Evolutionary conservation across 2,888 invertebrate species (phyloP), one percentile per base, ranked within the genome.

Genomic region (Agrotis exclamationis): DNA sequence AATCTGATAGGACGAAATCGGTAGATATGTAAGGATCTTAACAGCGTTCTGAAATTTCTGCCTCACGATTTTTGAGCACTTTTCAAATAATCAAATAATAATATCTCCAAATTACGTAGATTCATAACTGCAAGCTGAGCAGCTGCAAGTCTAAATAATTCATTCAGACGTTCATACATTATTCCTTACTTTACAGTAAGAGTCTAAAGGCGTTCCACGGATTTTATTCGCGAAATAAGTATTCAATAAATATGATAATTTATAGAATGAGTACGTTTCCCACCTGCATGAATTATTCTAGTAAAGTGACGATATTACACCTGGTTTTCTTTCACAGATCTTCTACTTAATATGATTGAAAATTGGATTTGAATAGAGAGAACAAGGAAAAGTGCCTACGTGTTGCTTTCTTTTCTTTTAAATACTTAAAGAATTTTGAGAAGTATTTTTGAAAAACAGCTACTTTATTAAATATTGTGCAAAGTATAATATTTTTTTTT

Each of bases 221-320:
- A 71, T 69, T 79, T 74, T 70, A 70, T 79, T 70, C 13, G 47
- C 39, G 24, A 44, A 56, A 57, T 77, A 83, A 75, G 74, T 80
- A 68, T 71, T 70, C 71, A 77, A 85, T 85, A 77, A 85, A 83
- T 67, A 83, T 85, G 83, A 22, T 70, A 85, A 83, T 83, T 83
- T 71, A 79, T 64, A 18, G 57, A 54, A 70, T 75, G 70, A 74
- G 54, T 58, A 70, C 71, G 56, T 59, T 69, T 48, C 20, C 45
- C 59, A 54, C 47, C 24, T 70, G 66, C 58, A 48, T 16, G 22
- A 70, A 45, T 53, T 65, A 60, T 59, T 47, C 60, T 85, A 77
- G 22, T 73, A 70, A 79, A 82, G 51, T 33, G 53, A 56, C 47
- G 48, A 62, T 70, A 47, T 63, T 3, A 70, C 74, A 85, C 76